Percentiles rank a stretch among this genome's conserved stretches.
Conservation (phyloP, 2,797 vertebrate genomes). For the Kryptolebias ocellatus region DNA sequence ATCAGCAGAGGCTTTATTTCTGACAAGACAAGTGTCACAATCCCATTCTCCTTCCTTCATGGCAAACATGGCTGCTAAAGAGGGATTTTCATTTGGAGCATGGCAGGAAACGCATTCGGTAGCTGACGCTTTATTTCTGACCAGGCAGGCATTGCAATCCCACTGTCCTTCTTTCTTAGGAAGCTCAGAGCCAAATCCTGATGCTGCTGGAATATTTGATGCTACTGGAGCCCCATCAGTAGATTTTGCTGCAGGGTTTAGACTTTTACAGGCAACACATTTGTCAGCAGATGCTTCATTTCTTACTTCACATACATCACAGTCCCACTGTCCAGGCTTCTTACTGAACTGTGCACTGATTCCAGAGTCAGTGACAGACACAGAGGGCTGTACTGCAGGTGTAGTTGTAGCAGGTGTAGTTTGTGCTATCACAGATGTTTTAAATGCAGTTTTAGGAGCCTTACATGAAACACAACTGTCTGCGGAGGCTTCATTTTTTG, state of each 20-base stretch:
- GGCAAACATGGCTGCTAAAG: slow-evolving; percentile 76
- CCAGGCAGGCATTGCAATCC: slow-evolving; percentile 61
- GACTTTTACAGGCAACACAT: slow-evolving; percentile 80
- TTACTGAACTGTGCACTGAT: slow-evolving; percentile 82
- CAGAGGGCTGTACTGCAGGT: slow-evolving; percentile 23
- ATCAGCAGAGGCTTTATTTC: slow-evolving; percentile 79
- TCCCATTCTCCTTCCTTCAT: slow-evolving; percentile 91
- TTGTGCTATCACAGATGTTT: slow-evolving; percentile 42
- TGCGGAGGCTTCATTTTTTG: slow-evolving; percentile 61
- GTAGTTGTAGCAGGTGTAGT: slow-evolving; percentile 51
- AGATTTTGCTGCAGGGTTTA: slow-evolving; percentile 75
- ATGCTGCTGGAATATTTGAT: slow-evolving; percentile 36
- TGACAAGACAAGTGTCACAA: slow-evolving; percentile 85
- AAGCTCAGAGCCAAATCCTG: slow-evolving; percentile 65
- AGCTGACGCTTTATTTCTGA: slow-evolving; percentile 63
- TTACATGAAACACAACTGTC: slow-evolving; percentile 74
- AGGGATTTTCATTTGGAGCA: slow-evolving; percentile 18
- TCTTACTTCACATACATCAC: slow-evolving; percentile 79
- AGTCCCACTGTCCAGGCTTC: slow-evolving; percentile 87
- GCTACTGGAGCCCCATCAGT: slow-evolving; percentile 27
- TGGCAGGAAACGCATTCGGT: slow-evolving; percentile 57
- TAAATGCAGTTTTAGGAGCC: slow-evolving; percentile 61
- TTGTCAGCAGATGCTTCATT: slow-evolving; percentile 78
- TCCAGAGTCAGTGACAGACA: slow-evolving; percentile 55
- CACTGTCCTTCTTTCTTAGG: slow-evolving; percentile 59